These are phyloP conservation scores for Caenorhabditis latens DNA, from an alignment of 1,140 invertebrate species.

Conservation along the genomic window DNA sequence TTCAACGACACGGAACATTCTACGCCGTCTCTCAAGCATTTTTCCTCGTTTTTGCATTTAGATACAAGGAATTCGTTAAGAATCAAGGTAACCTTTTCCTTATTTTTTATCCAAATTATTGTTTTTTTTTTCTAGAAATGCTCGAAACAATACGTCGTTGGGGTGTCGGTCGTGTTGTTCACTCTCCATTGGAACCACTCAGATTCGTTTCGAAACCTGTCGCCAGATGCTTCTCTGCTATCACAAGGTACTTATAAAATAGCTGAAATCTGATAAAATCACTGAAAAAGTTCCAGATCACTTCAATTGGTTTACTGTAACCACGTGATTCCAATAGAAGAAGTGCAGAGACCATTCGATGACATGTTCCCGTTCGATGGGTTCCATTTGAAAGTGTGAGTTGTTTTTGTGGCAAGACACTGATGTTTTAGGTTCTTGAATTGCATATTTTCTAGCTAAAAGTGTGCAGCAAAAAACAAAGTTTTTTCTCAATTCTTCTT, in stretches of 20 bases:
- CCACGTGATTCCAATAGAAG: slow-evolving; percentile 60
- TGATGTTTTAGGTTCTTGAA: background rate
- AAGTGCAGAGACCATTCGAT: slow-evolving; percentile 52
- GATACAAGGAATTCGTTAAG: slow-evolving; percentile 68
- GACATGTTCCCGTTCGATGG: slow-evolving; percentile 53
- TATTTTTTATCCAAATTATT: background rate
- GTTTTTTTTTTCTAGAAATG: slow-evolving; percentile 20
- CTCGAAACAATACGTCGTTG: slow-evolving; percentile 62
- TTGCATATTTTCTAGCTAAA: too few species aligned
- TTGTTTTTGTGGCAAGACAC: background rate
- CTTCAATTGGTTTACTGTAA: slow-evolving; percentile 68
- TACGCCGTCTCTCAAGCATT: slow-evolving; percentile 66
- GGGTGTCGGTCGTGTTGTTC: slow-evolving; percentile 63
- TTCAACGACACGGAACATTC: slow-evolving; percentile 65
- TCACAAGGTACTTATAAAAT: slow-evolving; percentile 48
- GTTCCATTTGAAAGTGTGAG: slow-evolving; percentile 37
- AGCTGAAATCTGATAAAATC: background rate
- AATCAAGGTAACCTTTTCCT: slow-evolving; percentile 11
- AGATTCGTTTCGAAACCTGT: slow-evolving; percentile 60
- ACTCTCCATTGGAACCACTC: slow-evolving; percentile 64
- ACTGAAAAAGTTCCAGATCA: slow-evolving; percentile 58
- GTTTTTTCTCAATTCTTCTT: too few species aligned
- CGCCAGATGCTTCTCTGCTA: slow-evolving; percentile 65
- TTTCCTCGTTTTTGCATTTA: slow-evolving; percentile 66
- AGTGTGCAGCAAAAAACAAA: too few species aligned